Conservation (phyloP, 2,888 invertebrate species). For the Phymatocera aterrima region DNA sequence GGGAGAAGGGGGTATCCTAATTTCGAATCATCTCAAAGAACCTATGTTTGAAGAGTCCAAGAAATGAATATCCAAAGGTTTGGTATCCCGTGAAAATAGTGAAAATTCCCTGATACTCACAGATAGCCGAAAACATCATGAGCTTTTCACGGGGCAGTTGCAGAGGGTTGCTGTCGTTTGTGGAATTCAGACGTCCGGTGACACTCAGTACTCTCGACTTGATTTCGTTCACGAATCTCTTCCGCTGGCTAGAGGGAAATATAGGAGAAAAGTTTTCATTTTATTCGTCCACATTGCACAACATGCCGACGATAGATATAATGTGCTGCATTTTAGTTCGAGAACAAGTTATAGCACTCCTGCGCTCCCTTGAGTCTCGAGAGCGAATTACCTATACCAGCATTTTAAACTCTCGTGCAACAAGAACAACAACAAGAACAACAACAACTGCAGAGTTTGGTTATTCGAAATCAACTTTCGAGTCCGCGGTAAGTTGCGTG, state of each 20-base stretch:
- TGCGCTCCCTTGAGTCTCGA: neutral
- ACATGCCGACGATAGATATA: neutral
- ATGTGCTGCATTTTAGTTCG: neutral
- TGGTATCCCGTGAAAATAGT: neutral
- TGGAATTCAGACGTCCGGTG: conserved; percentile 69
- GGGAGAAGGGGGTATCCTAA: too few relatives aligned
- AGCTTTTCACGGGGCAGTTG: conserved; percentile 62
- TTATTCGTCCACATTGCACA: neutral
- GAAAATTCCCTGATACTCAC: conserved; percentile 65
- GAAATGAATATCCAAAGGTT: neutral
- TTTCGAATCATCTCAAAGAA: too few relatives aligned
- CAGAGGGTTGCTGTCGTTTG: conserved; percentile 61
- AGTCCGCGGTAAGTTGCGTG: too few relatives aligned
- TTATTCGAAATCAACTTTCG: neutral
- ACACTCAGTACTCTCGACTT: conserved; percentile 67
- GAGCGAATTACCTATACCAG: neutral
- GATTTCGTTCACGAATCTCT: conserved; percentile 71
- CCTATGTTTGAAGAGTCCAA: too few relatives aligned
- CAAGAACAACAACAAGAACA: too few relatives aligned
- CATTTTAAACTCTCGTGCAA: neutral
- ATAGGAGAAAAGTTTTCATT: neutral
- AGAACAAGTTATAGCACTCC: neutral
- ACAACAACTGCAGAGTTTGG: neutral
- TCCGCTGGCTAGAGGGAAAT: conserved; percentile 63
- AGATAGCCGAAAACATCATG: conserved; percentile 73